Conservation (phyloP, 1,140 invertebrate genomes). For the Trialeurodes vaporariorum region DNA sequence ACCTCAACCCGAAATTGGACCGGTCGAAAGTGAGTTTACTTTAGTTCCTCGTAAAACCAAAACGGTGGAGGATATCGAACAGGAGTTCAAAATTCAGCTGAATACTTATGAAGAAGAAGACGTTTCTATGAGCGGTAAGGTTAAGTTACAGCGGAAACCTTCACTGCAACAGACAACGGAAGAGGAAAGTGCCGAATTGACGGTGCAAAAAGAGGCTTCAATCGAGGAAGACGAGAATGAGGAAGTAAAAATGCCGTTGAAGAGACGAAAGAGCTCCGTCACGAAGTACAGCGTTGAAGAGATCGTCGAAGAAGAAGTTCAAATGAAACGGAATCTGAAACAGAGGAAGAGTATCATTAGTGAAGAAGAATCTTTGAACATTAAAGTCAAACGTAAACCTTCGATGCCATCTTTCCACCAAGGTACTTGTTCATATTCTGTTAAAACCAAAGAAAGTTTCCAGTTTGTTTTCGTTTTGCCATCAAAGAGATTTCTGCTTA, state of each 20-base stretch:
- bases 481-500: neutral
- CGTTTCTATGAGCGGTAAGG: slow-evolving; percentile 68
- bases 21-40: slow-evolving; percentile 20
- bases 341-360: slow-evolving; percentile 35
- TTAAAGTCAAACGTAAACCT: slow-evolving; percentile 43
- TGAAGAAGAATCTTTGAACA: slow-evolving; percentile 45
- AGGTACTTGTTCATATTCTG: slow-evolving; percentile 21
- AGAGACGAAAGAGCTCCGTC: slow-evolving; percentile 19
- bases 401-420: slow-evolving; percentile 29
- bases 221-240: slow-evolving; percentile 44
- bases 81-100: slow-evolving; percentile 71
- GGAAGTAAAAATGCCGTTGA: slow-evolving; percentile 34
- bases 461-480: neutral
- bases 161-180: slow-evolving; percentile 48
- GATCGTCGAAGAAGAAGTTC: slow-evolving; percentile 26
- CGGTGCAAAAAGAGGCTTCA: slow-evolving; percentile 49
- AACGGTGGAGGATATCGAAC: slow-evolving; percentile 70
- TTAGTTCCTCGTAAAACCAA: slow-evolving; percentile 36
- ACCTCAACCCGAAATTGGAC: slow-evolving; percentile 22
- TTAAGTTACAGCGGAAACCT: slow-evolving; percentile 58
- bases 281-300: slow-evolving; percentile 25
- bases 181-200: slow-evolving; percentile 48
- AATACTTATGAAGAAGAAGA: slow-evolving; percentile 76
- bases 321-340: slow-evolving; percentile 20
- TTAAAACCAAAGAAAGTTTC: neutral